Base-by-base conservation (phyloP, 2,113 vertebrate species). In the Tragelaphus buxtoni region DNA sequence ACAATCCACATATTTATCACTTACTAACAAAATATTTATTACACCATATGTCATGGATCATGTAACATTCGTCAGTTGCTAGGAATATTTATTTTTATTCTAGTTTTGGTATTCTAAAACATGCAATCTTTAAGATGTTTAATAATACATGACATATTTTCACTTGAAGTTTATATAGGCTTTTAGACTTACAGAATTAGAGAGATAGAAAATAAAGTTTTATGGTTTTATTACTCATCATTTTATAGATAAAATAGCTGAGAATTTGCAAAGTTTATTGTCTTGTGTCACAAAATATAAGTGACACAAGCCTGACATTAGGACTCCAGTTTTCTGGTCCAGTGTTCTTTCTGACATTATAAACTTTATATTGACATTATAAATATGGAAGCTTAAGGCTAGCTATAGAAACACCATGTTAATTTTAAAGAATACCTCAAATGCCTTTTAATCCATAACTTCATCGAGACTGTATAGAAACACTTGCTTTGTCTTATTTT, bases 21-120 rank as follows among this genome's bases (percentile, higher is more conserved):
- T 53, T 87, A 91, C 12, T 56, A 94, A 30, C 9, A 87, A 94
- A 85, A 69, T 61, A 28, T 82, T 86, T 69, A 88, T 74, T 88
- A 1, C n/a, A 63, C 17, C 56, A 88, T 72, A 49, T 47, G 51
- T 22, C 51, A 47, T 20, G 51, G 39, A 69, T 60, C 22, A 39
- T 74, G 30, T 94, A 74, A 17, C 17, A 91, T 56, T 82, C 49
- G 5, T 6, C 5, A 77, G 7, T n/a, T 92, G 22, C 20, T 17
- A 94, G 24, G 1, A 17, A 42, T 91, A 51, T 80, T 69, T 88
- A 94, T 69, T 80, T 94, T 82, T 81, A 88, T 69, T 2, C 4
- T 39, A 26, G 6, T 16, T 61, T 88, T 81, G n/a, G 16, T 84
- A 47, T 60, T 85, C 61, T 32, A 76, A 76, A 90, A 49, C 5